Evolutionary conservation across 2,113 vertebrate species (phyloP).

Genomic region (Corythoichthys haematopterus): DNA sequence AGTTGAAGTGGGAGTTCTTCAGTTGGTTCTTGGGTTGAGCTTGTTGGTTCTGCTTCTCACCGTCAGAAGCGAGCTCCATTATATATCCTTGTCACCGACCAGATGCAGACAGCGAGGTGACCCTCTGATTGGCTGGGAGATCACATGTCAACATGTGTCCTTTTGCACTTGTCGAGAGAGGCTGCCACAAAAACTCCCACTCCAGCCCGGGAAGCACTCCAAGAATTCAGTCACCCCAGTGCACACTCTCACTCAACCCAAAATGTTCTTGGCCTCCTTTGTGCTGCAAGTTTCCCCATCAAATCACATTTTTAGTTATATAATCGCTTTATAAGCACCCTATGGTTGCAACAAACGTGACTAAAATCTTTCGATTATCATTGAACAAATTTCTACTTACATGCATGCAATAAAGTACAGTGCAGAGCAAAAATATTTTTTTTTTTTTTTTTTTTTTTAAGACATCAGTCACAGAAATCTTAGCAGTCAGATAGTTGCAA

Average conservation of each 20-base stretch:
- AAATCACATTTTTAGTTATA: not conserved
- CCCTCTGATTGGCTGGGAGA: constrained; percentile 67
- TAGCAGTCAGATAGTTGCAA: too few relatives aligned
- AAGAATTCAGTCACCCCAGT: constrained; percentile 35
- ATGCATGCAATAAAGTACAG: not conserved
- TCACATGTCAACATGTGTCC: constrained; percentile 64
- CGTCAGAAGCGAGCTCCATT: constrained; percentile 39
- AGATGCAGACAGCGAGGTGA: constrained; percentile 23
- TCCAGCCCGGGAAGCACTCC: constrained; percentile 40
- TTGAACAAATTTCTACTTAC: not conserved
- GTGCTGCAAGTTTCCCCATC: constrained; percentile 2
- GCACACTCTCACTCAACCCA: constrained; percentile 29
- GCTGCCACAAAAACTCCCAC: constrained; percentile 57
- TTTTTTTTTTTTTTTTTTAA: too few relatives aligned
- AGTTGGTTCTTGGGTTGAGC: not conserved
- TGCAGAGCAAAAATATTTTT: too few relatives aligned
- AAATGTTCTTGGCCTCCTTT: constrained; percentile 37
- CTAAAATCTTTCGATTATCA: not conserved
- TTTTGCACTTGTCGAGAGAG: constrained; percentile 49
- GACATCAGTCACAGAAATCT: too few relatives aligned
- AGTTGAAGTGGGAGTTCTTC: constrained; percentile 16
- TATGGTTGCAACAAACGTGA: not conserved
- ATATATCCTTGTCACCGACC: constrained; percentile 63
- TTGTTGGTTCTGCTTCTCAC: constrained; percentile 34
- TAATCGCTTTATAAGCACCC: not conserved